Evolutionary conservation across 2,113 vertebrate species (phyloP).

Genomic region (Panthera tigris): DNA sequence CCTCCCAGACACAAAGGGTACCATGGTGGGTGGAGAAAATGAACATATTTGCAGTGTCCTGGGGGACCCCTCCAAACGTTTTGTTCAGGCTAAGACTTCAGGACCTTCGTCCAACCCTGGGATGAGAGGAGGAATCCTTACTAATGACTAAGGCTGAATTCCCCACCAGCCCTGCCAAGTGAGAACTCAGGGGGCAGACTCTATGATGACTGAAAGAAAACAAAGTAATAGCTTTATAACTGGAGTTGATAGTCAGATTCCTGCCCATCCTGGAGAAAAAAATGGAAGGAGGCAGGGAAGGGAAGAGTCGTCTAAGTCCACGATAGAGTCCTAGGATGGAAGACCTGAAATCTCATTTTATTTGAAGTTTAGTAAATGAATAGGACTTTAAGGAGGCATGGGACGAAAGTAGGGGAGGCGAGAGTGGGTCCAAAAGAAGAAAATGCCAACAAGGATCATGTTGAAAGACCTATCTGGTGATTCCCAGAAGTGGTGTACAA

Average conservation of each 20-base stretch:
- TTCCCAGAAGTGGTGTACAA: neutral
- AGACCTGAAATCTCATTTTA: neutral
- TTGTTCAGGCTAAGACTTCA: neutral
- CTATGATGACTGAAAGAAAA: conserved; percentile 13
- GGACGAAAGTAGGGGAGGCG: neutral
- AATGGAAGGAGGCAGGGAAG: neutral
- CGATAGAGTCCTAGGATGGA: neutral
- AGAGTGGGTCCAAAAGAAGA: neutral
- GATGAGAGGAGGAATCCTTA: neutral
- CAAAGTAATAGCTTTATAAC: neutral
- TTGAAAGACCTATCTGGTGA: neutral
- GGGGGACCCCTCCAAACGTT: neutral
- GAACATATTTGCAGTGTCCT: neutral
- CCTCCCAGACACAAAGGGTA: neutral
- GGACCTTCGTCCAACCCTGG: neutral
- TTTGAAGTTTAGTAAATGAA: neutral
- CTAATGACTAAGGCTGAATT: neutral
- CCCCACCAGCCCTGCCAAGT: neutral
- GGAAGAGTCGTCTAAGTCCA: neutral
- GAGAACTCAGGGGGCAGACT: neutral
- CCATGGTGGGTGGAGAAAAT: neutral
- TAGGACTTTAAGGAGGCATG: neutral
- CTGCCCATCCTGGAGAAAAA: neutral
- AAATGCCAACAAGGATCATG: neutral
- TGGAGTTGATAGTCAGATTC: neutral